A percentile compares a stretch with the other conserved stretches of the same genome.
phyloP scores from a whole-genome alignment of 2,797 vertebrate genomes.

The Platalea minor region DNA sequence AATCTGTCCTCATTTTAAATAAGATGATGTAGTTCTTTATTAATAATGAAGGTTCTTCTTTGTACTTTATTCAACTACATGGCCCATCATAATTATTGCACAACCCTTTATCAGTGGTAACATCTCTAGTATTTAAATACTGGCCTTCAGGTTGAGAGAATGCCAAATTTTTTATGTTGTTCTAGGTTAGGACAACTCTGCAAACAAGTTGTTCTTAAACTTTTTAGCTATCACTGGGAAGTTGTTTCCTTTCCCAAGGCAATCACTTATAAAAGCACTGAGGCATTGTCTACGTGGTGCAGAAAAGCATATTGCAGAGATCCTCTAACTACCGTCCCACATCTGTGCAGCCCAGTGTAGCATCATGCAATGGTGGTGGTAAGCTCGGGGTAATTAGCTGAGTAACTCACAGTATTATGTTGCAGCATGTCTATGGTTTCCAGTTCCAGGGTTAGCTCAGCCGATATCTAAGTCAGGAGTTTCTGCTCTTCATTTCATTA shows the following conservation, averaged over 20 bases:
- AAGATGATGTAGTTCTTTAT: background rate
- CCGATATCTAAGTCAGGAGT: background rate
- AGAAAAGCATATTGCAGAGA: background rate
- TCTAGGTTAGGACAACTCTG: background rate
- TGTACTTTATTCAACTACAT: background rate
- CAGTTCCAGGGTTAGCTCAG: background rate
- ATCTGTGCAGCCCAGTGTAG: background rate
- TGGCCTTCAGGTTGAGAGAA: background rate
- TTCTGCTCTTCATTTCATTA: background rate
- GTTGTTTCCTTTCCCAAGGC: background rate
- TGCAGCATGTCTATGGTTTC: background rate
- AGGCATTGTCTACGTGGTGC: rapidly evolving
- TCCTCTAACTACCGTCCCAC: background rate
- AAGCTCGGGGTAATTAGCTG: background rate
- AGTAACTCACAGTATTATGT: background rate
- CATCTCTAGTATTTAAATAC: background rate
- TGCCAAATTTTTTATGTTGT: background rate
- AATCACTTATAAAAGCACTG: background rate
- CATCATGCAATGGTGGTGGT: background rate
- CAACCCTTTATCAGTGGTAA: background rate
- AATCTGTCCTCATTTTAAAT: background rate
- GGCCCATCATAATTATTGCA: background rate
- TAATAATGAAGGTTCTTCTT: conserved; percentile 7
- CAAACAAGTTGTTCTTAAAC: background rate
- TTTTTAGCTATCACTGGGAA: background rate